Percentiles rank a stretch among this genome's conserved stretches.
phyloP scores from a whole-genome alignment of 2,888 invertebrate genomes.

The Dasysyrphus tricinctus region DNA sequence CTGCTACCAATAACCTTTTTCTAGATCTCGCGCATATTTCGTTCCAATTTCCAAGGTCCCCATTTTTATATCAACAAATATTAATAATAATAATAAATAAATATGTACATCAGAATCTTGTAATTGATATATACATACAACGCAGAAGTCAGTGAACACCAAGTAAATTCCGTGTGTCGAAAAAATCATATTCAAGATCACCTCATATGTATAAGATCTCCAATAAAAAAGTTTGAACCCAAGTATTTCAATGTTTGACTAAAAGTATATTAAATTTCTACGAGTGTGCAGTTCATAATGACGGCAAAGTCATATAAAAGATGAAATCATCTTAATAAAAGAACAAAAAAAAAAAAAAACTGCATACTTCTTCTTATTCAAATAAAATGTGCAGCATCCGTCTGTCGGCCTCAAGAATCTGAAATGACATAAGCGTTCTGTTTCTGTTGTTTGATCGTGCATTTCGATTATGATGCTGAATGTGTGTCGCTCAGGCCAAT shows the following conservation, averaged over 20 bases:
- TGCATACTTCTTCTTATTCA: constrained; percentile 25
- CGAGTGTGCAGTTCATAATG: constrained; percentile 20
- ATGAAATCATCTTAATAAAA: constrained; percentile 67
- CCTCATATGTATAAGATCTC: constrained; percentile 11
- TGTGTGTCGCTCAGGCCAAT: constrained; percentile 31
- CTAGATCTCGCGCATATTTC: neutral
- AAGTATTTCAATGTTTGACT: constrained; percentile 22
- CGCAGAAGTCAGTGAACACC: constrained; percentile 21
- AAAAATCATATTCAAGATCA: constrained; percentile 27
- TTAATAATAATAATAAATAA: neutral
- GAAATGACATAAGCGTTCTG: constrained; percentile 70
- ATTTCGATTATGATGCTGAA: constrained; percentile 37
- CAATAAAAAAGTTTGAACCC: constrained; percentile 18
- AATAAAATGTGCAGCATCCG: constrained; percentile 71
- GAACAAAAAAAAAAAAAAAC: constrained; percentile 42
- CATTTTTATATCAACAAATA: neutral
- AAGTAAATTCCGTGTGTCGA: constrained; percentile 3
- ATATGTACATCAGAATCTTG: neutral
- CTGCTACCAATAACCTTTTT: neutral
- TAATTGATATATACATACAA: constrained; percentile 4
- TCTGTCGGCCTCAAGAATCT: constrained; percentile 34
- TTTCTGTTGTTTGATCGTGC: constrained; percentile 61
- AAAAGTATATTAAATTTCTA: constrained; percentile 8
- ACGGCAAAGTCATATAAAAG: constrained; percentile 35
- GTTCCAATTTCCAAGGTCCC: neutral